Percentiles rank a stretch among this genome's conserved stretches.
These are phyloP conservation scores for Rhinichthys klamathensis DNA, from an alignment of 2,113 vertebrate genomes.

Conservation along the genomic window DNA sequence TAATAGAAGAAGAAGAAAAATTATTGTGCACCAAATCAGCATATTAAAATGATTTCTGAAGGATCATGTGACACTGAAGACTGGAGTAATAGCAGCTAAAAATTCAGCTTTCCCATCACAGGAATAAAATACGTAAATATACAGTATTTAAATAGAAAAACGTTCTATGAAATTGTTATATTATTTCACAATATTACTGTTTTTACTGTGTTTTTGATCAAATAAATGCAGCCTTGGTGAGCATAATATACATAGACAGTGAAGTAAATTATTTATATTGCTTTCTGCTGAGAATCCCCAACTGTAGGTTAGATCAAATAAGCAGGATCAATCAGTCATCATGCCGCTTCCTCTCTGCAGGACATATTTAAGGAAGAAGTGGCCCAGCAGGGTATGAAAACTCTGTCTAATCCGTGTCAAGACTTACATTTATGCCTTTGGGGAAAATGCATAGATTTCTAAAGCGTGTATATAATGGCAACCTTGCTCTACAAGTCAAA, in stretches of 20 bases:
- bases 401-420: neutral
- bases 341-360: neutral
- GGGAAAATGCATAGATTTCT: neutral
- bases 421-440: conserved; percentile 6
- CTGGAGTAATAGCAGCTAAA: neutral
- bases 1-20: too few relatives aligned
- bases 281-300: neutral
- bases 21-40: neutral
- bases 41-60: neutral
- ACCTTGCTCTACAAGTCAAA: neutral
- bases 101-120: neutral
- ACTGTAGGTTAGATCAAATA: neutral
- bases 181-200: neutral
- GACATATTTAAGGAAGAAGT: neutral
- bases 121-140: neutral
- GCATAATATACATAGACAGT: neutral
- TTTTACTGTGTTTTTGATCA: neutral
- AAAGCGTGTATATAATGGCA: neutral
- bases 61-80: neutral
- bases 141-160: neutral
- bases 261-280: neutral
- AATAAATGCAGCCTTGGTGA: neutral
- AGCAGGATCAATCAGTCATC: neutral
- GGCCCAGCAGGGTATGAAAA: neutral
- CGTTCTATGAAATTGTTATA: neutral